Evolutionary conservation across 2,113 vertebrate genomes (phyloP).

Genomic region (Numida meleagris): DNA sequence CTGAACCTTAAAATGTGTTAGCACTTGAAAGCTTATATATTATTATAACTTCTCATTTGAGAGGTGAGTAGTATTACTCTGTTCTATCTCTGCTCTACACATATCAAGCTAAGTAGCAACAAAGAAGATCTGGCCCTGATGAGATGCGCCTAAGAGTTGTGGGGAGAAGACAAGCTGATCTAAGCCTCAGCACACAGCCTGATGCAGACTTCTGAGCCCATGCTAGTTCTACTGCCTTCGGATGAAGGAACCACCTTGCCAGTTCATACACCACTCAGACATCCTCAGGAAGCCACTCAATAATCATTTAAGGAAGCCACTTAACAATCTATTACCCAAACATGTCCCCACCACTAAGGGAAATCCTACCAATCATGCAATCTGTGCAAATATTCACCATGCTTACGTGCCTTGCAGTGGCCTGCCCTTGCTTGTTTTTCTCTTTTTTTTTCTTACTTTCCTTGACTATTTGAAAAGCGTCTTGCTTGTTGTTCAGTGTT

Average conservation of each 20-base stretch:
- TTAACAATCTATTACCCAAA: background rate
- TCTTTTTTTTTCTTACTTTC: background rate
- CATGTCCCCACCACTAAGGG: background rate
- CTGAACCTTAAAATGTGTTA: background rate
- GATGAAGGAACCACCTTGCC: background rate
- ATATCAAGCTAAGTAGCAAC: background rate
- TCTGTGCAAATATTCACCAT: background rate
- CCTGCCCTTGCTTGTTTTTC: background rate
- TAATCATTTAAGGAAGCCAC: background rate
- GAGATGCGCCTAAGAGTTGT: background rate
- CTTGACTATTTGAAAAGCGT: background rate
- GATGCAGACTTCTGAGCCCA: background rate
- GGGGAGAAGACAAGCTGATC: background rate
- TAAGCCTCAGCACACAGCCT: background rate
- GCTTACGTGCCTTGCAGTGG: background rate
- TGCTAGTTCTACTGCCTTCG: background rate
- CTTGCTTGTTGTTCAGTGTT: background rate
- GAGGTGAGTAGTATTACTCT: background rate
- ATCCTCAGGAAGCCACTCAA: background rate
- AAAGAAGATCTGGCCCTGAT: background rate
- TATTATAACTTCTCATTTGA: background rate
- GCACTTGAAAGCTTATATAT: background rate
- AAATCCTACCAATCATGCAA: background rate
- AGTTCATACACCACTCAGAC: background rate
- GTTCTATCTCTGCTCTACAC: background rate